Evolutionary conservation across 2,888 invertebrate species (phyloP), one percentile per base, ranked within the genome.

Genomic region (Germaria angustata): DNA sequence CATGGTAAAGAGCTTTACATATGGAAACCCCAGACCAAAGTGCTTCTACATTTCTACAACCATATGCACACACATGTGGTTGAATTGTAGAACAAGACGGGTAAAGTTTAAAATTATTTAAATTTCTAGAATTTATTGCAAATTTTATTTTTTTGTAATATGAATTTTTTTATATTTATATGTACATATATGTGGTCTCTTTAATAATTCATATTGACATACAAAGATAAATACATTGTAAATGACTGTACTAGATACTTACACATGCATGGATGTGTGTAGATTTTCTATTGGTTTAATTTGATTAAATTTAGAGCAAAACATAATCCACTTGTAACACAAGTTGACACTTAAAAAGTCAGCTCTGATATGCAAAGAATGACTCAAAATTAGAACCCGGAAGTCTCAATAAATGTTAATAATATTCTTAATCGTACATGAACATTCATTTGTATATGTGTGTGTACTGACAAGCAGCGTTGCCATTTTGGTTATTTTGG

Each of bases 321-420:
- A 41, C 7, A 61, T 13, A 39, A 36, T 55, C 0, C 36, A 2
- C 36, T 36, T 34, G 13, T 73, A 44, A 2, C 17, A 15, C 28
- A 20, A 51, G 28, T 11, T 49, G 39, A 49, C 5, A 46, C 28
- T 57, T 46, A 4, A 51, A n/a, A 9, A 44, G 24, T 5, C 36
- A 24, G 9, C n/a, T n/a, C n/a, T 9, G 1, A 22, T 32, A 13
- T 55, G 55, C 11, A 55, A 3, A 57, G 5, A 41, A 49, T 20
- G 28, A 41, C 53, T 68, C 36, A 24, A 46, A 65, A 39, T 57
- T 71, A 28, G 32, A 78, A 78, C 69, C 57, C 78, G 81, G 78
- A 78, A 75, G 73, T 78, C 57, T 78, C 78, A 81, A 81, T 78
- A 81, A 78, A 75, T 46, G 6, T 57, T 36, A 36, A 68, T 61